Percentiles rank a stretch among this genome's conserved stretches.
These are phyloP conservation scores for Paradoxurus hermaphroditus DNA, from an alignment of 2,113 vertebrate species.

Conservation along the genomic window DNA sequence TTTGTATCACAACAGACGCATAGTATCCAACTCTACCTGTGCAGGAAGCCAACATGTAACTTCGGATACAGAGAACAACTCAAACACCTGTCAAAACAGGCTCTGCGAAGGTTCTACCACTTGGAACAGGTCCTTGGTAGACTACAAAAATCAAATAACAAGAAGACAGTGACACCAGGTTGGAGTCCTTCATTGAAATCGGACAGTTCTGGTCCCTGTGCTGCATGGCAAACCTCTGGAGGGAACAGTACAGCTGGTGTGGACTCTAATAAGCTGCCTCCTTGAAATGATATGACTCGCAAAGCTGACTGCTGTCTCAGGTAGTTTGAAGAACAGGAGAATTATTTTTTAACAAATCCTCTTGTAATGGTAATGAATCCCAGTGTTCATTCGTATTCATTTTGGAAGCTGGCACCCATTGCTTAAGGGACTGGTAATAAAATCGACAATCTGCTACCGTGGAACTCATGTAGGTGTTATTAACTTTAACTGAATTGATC, in stretches of 20 bases:
- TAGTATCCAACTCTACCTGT: neutral
- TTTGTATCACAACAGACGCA: neutral
- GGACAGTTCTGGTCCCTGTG: neutral
- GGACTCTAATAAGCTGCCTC: neutral
- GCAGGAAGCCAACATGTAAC: neutral
- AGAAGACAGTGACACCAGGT: neutral
- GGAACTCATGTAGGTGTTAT: conserved; percentile 30
- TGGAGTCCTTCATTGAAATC: neutral
- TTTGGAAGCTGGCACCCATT: conserved; percentile 31
- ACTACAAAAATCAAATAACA: neutral
- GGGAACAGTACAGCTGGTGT: rapidly evolving
- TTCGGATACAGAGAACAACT: neutral
- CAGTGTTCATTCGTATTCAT: conserved; percentile 38
- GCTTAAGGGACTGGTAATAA: conserved; percentile 21
- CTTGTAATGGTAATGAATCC: conserved; percentile 41
- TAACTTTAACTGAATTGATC: conserved; percentile 65
- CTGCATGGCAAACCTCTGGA: neutral
- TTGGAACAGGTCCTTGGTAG: neutral
- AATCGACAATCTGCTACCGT: conserved; percentile 15
- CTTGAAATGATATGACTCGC: neutral
- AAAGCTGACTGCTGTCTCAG: neutral
- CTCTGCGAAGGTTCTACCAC: neutral
- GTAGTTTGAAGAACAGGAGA: conserved; percentile 10
- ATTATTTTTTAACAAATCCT: conserved; percentile 48
- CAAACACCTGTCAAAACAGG: neutral